Base-by-base conservation (phyloP, 2,888 invertebrate genomes). In the Latrodectus elegans region DNA sequence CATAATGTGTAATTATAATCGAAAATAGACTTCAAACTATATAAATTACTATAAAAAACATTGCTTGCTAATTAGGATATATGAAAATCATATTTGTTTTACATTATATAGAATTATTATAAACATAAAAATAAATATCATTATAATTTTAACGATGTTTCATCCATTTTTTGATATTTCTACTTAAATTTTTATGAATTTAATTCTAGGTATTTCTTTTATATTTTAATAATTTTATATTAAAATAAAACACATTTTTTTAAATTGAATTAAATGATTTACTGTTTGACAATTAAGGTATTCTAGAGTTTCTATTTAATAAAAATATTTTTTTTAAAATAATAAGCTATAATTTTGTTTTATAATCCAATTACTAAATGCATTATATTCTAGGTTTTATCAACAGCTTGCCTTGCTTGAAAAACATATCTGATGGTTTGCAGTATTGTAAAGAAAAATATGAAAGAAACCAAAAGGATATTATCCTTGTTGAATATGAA, bases 361-460 rank as follows among this genome's bases (percentile, higher is more conserved):
- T 6, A 2, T 38, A 38, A 22, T 15, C 2, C 15, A 22, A 2
- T 14, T 1, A 26, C 22, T 26, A 12, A 2, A 38, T 0, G 52
- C 49, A 17, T 17, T 55, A 52, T 14, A 26, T 80, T 71, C 3
- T 51, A 87, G 87, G 74, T 11, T 87, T 81, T 26, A 26, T 87
- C 2, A 10, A 60, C 0, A 87, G 77, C 38, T 38, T 87, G 17
- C 78, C 87, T 38, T 87, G 87, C 60, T 22, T 82, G 55, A 72
- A 52, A 53, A 87, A 87, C 64, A 71, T 74, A 17, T 87, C 87
- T 8, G 82, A 82, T 12, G 82, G 87, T 10, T 60, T 87, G 38
- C 77, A 73, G 22, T 78, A 82, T 15, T 87, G 87, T 51, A 82
- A 81, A 74, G 82, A 87, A n/a, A 87, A 87, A 38, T 87, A 77